Base-by-base conservation (phyloP, 1,140 invertebrate genomes). In the Planococcus citri region DNA sequence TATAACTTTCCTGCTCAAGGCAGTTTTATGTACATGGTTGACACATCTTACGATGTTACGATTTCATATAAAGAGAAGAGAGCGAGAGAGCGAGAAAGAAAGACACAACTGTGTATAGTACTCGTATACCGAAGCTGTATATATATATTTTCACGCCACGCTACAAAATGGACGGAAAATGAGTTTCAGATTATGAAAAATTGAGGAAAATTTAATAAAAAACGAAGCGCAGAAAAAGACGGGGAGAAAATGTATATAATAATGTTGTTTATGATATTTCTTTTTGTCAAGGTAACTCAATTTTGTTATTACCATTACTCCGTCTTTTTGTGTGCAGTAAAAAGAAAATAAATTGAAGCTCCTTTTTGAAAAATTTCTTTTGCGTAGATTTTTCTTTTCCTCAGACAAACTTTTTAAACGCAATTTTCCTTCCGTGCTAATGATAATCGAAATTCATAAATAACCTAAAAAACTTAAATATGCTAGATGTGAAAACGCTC, bases 151-250 rank as follows among this genome's bases (percentile, higher is more conserved):
- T 27, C 22, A 27, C 38, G 61, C 20, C 27, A 20, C 20, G 3
- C 27, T 22, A 58, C 37, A 68, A 67, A 33, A 71, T 27, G 60
- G 61, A 24, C 20, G 60, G 64, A 71, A 71, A 68, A 38, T 25
- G 67, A 68, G 58, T 38, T 64, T 27, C 38, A 64, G 27, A 70
- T 57, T 38, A 60, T 27, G 57, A 64, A 68, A 71, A 71, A 68
- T 33, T 21, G 27, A 71, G 61, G 37, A 68, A 71, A 68, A 68
- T 64, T 33, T 57, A 70, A 70, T 25, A 58, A 64, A 70, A 70
- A 70, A 58, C 37, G 60, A 68, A 68, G 41, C 27, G 37, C 27
- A 68, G n/a, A 68, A 71, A 51, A 71, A 71, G 41, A 64, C 24
- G 70, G 67, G 24, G 70, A 70, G 51, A 60, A 64, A 70, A 70